phyloP scores from a whole-genome alignment of 2,888 invertebrate species.

The Automeris io region DNA sequence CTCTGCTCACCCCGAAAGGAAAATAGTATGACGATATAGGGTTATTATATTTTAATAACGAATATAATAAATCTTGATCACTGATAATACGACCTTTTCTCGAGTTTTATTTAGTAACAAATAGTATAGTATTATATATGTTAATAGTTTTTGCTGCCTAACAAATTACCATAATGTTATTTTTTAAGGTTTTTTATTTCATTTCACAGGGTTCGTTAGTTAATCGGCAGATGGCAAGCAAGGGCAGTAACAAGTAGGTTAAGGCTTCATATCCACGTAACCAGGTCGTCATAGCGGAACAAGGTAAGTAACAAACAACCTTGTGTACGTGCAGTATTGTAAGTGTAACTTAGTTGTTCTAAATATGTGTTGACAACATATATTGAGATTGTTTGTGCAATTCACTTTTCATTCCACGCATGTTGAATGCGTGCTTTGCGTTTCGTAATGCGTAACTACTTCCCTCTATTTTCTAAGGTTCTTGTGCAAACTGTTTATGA shows the following conservation, averaged over 20 bases:
- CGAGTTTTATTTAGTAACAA: too few relatives aligned
- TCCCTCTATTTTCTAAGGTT: too few relatives aligned
- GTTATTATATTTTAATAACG: too few relatives aligned
- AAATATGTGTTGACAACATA: constrained; percentile 42
- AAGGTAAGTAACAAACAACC: constrained; percentile 58
- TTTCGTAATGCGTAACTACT: not conserved
- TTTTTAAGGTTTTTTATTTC: constrained; percentile 15
- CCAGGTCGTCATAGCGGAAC: constrained; percentile 54
- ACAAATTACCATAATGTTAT: not conserved
- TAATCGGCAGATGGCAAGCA: constrained; percentile 44
- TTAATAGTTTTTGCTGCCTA: not conserved
- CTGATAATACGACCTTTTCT: too few relatives aligned
- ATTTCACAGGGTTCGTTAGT: constrained; percentile 31
- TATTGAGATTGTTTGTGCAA: constrained; percentile 30
- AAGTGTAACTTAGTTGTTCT: constrained; percentile 21
- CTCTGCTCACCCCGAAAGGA: too few relatives aligned
- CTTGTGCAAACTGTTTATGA: too few relatives aligned
- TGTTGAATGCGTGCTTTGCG: not conserved
- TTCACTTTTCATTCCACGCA: constrained; percentile 15
- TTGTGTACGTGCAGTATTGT: constrained; percentile 35
- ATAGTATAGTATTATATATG: too few relatives aligned
- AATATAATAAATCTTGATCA: too few relatives aligned
- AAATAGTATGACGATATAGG: too few relatives aligned
- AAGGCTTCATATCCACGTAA: constrained; percentile 45
- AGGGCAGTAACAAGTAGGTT: constrained; percentile 55